Evolutionary conservation across 2,797 vertebrate species (phyloP), one percentile per base, ranked within the genome.

Genomic region (Lepus townsendii): DNA sequence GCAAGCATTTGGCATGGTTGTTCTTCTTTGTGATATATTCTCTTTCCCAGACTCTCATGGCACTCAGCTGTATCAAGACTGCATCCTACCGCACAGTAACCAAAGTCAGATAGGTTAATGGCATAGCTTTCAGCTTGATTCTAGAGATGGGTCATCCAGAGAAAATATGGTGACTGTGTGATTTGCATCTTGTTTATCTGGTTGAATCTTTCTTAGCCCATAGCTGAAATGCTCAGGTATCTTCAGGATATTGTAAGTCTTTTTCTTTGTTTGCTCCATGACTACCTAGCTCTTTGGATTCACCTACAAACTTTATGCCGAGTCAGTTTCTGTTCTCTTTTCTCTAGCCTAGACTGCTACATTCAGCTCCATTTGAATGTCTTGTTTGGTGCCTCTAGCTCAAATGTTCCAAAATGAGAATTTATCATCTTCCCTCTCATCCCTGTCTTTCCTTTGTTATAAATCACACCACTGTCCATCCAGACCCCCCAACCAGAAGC

Each of bases 121-220:
- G 32, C 35, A n/a, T 27, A 47, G 6, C 54, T 57, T 96, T 86
- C 71, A 68, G n/a, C 62, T 47, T 93, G 8, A 35, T 65, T 87
- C 27, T 84, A 63, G 77, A 30, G 35, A 20, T 65, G 19, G 7
- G 12, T 8, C 69, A 47, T 54, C 12, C 3, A 57, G 6, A n/a
- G 27, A 42, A 76, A 38, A 5, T 47, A 60, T 22, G 35, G 5
- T 5, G 1, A 3, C 3, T 80, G 6, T n/a, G 50, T 82, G 35
- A 83, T 82, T 94, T 93, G 38, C 13, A 24, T 73, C 12, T 89
- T 93, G 5, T 84, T 91, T 82, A 47, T 83, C 32, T 93, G 54
- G 4, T 19, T 65, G 24, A 62, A 27, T 54, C 30, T 90, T 89
- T 68, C 50, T 80, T 92, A 47, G 4, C 27, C 16, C 42, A 2